These are phyloP conservation scores for Eucera pruinosa DNA, from an alignment of 2,888 invertebrate species.

Conservation along the genomic window DNA sequence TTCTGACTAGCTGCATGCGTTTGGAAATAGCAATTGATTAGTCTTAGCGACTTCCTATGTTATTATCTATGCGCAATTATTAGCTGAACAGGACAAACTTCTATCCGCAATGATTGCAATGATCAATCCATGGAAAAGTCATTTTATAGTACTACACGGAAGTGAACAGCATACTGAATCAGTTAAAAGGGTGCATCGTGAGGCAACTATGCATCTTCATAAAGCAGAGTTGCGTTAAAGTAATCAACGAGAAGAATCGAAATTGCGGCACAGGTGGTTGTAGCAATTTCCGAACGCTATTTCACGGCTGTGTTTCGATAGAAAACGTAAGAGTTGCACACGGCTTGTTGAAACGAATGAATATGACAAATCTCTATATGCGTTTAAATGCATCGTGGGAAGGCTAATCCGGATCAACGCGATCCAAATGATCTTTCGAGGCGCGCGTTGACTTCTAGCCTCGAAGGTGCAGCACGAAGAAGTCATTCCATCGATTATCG, in stretches of 20 bases:
- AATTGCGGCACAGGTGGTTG: background rate
- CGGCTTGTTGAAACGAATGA: background rate
- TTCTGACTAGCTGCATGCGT: too few relatives aligned
- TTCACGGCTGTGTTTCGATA: background rate
- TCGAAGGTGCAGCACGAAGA: slow-evolving; percentile 56
- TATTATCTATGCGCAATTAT: too few relatives aligned
- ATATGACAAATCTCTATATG: slow-evolving; percentile 14
- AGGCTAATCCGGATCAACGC: slow-evolving; percentile 56
- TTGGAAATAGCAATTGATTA: too few relatives aligned
- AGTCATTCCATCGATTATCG: slow-evolving; percentile 58
- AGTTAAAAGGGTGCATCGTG: background rate
- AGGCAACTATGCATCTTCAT: background rate
- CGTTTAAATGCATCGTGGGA: slow-evolving; percentile 43
- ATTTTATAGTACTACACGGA: slow-evolving; percentile 12
- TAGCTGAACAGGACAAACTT: background rate
- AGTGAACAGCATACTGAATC: background rate
- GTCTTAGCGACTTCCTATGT: too few relatives aligned
- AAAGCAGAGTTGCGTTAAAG: background rate
- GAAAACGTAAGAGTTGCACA: too few relatives aligned
- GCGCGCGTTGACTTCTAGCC: slow-evolving; percentile 46
- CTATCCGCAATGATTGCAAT: too few relatives aligned
- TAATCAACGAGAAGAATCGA: slow-evolving; percentile 7
- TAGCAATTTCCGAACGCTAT: slow-evolving; percentile 9
- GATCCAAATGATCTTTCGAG: slow-evolving; percentile 59
- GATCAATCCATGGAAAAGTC: background rate